phyloP scores from a whole-genome alignment of 2,797 vertebrate genomes.

The Phataginus tetradactyla region DNA sequence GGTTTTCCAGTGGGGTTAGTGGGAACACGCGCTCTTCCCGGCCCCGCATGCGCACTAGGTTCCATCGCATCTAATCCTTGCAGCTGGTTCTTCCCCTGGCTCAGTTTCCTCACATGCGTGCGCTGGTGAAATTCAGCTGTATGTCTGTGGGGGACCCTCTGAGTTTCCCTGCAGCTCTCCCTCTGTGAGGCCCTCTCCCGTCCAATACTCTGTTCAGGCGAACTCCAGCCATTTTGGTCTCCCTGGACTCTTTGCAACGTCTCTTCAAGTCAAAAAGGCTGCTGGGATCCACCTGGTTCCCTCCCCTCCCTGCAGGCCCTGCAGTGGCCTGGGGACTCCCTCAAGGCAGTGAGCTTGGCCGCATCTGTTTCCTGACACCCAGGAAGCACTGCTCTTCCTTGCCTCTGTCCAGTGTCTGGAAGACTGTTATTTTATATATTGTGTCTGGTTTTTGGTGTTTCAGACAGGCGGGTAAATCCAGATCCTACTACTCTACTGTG shows the following conservation, averaged over 20 bases:
- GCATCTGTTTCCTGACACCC: background rate
- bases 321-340: background rate
- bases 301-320: rapidly evolving
- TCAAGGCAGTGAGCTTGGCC: background rate
- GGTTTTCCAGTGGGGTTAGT: background rate
- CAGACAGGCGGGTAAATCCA: too few relatives aligned
- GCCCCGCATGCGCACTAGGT: background rate
- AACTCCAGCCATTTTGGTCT: background rate
- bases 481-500: background rate
- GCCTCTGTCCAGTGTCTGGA: background rate
- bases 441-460: background rate
- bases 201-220: background rate
- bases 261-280: background rate
- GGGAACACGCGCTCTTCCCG: background rate
- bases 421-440: background rate
- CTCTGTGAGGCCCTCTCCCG: background rate
- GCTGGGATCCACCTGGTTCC: rapidly evolving
- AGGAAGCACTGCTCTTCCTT: background rate
- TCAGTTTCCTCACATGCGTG: background rate
- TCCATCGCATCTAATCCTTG: background rate
- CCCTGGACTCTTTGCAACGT: background rate
- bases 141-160: too few relatives aligned
- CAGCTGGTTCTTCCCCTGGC: background rate
- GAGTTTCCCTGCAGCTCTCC: background rate
- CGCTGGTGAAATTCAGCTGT: background rate